Evolutionary conservation across 2,888 invertebrate species (phyloP), one percentile per base, ranked within the genome.

Genomic region (Sabellastarte sp.): DNA sequence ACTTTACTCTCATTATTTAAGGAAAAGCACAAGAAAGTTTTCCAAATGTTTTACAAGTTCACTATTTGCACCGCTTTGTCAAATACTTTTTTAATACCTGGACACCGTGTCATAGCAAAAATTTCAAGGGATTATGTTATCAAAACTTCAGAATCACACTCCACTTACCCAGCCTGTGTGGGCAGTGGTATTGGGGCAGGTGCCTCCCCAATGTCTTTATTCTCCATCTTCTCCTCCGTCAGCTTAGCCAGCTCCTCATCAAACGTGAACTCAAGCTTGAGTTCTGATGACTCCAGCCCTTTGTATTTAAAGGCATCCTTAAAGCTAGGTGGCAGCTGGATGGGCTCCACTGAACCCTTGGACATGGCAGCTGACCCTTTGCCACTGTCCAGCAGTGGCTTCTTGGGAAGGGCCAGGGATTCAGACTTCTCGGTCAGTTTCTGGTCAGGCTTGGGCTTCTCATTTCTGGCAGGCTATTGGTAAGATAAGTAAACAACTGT

Each of bases 191-290:
- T 59, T 15, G 55, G 56, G 15, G 60, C 61, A 5, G 63, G 61
- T 5, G 57, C 33, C 28, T 63, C 66, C 1, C 53, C 51, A 1
- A 20, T 15, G 31, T 65, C 58, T 41, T 61, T 60, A 1, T 32
- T 32, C 15, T 10, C 50, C 32, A 67, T 60, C 60, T 81, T 79
- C 50, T 77, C 80, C 62, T 81, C 80, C 15, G 78, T 74, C 61
- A 78, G 72, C 59, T 77, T 77, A 15, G 78, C 80, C 75, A 93
- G 87, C 75, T 92, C 92, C 26, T 91, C 90, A 78, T 93, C 93
- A 83, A 95, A 95, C 26, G 90, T 89, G 82, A 95, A 95, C 83
- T 94, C 93, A 63, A 95, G 86, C 84, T 94, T 94, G 89, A 95
- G 92, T 78, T 93, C 93, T 31, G 90, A 90, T 2, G 76, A 66